Evolutionary conservation across 2,113 vertebrate species (phyloP).

Genomic region (Pachypanchax playfairii): DNA sequence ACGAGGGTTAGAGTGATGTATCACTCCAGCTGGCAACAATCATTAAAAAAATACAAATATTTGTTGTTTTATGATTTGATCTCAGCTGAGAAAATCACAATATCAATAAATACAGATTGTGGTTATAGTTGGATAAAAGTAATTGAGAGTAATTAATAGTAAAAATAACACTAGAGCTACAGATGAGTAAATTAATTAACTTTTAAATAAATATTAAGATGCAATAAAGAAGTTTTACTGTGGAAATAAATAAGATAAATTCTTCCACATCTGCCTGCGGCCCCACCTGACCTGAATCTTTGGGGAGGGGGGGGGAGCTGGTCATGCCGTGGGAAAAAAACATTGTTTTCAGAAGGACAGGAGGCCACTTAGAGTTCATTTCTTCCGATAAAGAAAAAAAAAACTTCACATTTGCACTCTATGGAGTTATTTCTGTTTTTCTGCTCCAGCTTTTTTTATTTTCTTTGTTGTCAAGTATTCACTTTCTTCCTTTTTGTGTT

Average conservation of each 20-base stretch:
- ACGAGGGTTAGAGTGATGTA: not conserved
- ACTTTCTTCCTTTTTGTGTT: slow-evolving; percentile 45
- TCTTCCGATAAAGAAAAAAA: slow-evolving; percentile 51
- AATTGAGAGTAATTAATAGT: too few relatives aligned
- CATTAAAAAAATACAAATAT: too few relatives aligned
- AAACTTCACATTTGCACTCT: slow-evolving; percentile 61
- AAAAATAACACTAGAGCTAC: too few relatives aligned
- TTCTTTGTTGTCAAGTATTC: slow-evolving; percentile 27
- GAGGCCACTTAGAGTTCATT: slow-evolving; percentile 50
- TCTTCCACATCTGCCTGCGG: not conserved
- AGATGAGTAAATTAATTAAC: not conserved
- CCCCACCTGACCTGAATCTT: slow-evolving; percentile 35
- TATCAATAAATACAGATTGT: too few relatives aligned
- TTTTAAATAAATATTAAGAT: too few relatives aligned
- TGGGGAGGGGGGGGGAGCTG: not conserved
- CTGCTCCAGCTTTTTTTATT: slow-evolving; percentile 25
- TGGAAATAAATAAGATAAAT: not conserved
- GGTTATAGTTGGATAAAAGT: too few relatives aligned
- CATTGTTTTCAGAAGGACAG: slow-evolving; percentile 36
- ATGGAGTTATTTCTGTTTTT: slow-evolving; percentile 58
- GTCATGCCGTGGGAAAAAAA: slow-evolving; percentile 49
- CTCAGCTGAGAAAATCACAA: too few relatives aligned
- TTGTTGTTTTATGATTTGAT: too few relatives aligned
- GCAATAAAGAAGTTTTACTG: not conserved
- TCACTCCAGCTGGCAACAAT: too few relatives aligned